Evolutionary conservation across 1,140 invertebrate genomes (phyloP).

Genomic region (Plutomurus gul): DNA sequence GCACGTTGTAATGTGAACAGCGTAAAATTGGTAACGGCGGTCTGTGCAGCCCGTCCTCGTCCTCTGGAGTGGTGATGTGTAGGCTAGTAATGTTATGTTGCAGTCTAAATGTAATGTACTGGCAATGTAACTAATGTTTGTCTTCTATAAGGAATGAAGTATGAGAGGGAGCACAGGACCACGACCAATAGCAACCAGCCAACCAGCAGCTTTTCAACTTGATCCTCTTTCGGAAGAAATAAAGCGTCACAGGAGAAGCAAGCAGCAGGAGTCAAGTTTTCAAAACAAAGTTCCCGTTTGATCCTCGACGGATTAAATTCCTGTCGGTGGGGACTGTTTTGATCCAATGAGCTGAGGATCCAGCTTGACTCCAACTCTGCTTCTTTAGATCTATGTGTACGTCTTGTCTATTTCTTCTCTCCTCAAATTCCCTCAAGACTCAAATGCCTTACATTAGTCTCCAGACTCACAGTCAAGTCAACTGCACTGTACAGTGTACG

Average conservation of each 20-base stretch:
- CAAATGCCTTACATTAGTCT: background rate
- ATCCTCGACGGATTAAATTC: conserved; percentile 46
- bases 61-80: no score
- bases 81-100: background rate
- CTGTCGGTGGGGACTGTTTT: conserved; percentile 38
- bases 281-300: conserved; percentile 44
- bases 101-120: conserved; percentile 9
- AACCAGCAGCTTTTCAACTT: conserved; percentile 14
- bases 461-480: background rate
- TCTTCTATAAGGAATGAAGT: background rate
- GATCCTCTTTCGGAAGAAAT: conserved; percentile 26
- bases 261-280: conserved; percentile 47
- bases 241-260: conserved; percentile 27
- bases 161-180: background rate
- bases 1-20: no score
- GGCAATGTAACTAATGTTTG: conserved; percentile 1
- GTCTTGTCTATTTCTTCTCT: background rate
- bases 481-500: no score
- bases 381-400: background rate
- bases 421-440: background rate
- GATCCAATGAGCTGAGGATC: conserved; percentile 34
- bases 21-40: no score
- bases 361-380: background rate
- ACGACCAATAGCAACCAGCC: background rate
- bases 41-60: no score